Evolutionary conservation across 1,140 invertebrate genomes (phyloP).

Genomic region (Lasaia peninsularis): DNA sequence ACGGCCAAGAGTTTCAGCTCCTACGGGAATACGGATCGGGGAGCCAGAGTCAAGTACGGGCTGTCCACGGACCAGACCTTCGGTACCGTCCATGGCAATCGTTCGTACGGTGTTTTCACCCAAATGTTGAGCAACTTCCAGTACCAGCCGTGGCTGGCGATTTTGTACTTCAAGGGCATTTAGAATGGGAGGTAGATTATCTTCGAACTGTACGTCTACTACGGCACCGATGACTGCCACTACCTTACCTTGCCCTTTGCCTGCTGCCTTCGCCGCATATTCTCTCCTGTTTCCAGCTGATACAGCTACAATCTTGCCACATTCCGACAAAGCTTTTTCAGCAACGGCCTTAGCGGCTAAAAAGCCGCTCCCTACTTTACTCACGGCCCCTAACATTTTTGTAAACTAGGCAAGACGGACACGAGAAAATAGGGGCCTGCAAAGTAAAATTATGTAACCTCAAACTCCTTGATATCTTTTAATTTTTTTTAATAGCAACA

Average conservation of each 20-base stretch:
- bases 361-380: conserved; percentile 68
- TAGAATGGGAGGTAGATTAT: conserved; percentile 96
- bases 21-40: conserved; percentile 98
- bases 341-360: too few relatives aligned
- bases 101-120: conserved; percentile 90
- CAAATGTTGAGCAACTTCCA: conserved; percentile 93
- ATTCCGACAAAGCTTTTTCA: conserved; percentile 60
- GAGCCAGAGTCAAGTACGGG: conserved; percentile 84
- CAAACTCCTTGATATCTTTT: conserved; percentile 21
- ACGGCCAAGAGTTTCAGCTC: conserved; percentile 89
- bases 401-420: conserved; percentile 40
- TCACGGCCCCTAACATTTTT: conserved; percentile 71
- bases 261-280: conserved; percentile 65
- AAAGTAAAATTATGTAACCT: conserved; percentile 66
- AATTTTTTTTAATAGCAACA: conserved; percentile 7
- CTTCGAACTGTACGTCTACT: conserved; percentile 99
- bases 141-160: conserved; percentile 82
- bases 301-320: conserved; percentile 60
- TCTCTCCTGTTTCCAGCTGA: conserved; percentile 63
- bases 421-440: conserved; percentile 40
- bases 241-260: conserved; percentile 81
- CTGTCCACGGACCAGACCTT: conserved; percentile 88
- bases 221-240: conserved; percentile 99
- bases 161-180: conserved; percentile 95
- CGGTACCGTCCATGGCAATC: conserved; percentile 93